These are phyloP conservation scores for Leptopilina drosophilae DNA, from an alignment of 2,888 invertebrate genomes.

Conservation along the genomic window DNA sequence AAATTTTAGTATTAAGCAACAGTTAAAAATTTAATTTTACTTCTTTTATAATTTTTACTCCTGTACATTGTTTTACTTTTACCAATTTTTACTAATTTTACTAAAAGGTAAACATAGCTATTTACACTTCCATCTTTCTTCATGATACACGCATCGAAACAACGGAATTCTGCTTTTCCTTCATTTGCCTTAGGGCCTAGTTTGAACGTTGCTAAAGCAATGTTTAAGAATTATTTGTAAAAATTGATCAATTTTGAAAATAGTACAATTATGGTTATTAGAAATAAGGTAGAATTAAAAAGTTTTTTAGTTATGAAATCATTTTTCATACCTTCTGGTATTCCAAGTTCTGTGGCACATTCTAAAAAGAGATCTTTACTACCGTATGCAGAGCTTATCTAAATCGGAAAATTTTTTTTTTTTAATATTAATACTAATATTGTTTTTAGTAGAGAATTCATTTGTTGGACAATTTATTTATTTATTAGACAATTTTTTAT, in stretches of 20 bases:
- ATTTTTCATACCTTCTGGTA: background rate
- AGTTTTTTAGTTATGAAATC: background rate
- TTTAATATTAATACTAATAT: too few relatives aligned
- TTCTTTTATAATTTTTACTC: too few relatives aligned
- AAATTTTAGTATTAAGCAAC: background rate
- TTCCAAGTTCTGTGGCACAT: constrained; percentile 10
- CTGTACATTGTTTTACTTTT: too few relatives aligned
- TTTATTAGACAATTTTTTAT: too few relatives aligned
- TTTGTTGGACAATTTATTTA: too few relatives aligned
- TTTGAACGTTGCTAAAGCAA: background rate
- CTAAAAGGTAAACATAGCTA: background rate
- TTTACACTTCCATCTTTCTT: constrained; percentile 6
- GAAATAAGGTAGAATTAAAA: too few relatives aligned
- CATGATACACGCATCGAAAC: background rate
- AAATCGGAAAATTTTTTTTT: too few relatives aligned
- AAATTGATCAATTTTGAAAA: too few relatives aligned
- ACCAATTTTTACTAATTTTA: too few relatives aligned
- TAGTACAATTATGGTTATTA: background rate
- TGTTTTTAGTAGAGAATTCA: too few relatives aligned
- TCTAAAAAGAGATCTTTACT: background rate
- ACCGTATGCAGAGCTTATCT: background rate
- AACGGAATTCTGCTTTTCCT: background rate
- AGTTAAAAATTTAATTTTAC: background rate
- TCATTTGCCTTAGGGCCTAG: background rate
- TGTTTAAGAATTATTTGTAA: background rate